Evolutionary conservation across 2,113 vertebrate species (phyloP), one percentile per base, ranked within the genome.

Genomic region (Lophura nycthemera): DNA sequence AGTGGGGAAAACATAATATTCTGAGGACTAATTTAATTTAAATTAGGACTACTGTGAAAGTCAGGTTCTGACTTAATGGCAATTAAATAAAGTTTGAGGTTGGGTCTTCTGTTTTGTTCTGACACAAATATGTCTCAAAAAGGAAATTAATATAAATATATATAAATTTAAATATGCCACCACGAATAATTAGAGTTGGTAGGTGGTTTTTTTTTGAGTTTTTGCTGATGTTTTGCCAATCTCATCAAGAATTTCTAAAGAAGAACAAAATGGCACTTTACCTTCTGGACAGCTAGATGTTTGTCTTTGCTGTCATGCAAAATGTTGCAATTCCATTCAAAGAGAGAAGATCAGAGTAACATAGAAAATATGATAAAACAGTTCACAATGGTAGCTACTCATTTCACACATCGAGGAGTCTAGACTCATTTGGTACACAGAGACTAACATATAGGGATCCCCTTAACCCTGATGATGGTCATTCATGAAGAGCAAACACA

Each of bases 241-340:
- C 89, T 93, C 88, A 92, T 89, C 82, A 95, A 83, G 84, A 96
- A 97, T 95, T 96, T 95, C 64, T 36, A 91, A 74, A 90, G 88
- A 91, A 57, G 56, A 93, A 87, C 96, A 97, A 97, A 97, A 96
- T 71, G 79, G 86, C 57, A 96, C 84, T 97, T 36, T 71, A 2
- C 96, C 95, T 97, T 97, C 83, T 95, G 73, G 92, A 96, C 91
- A 97, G 95, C 50, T 92, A 94, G 84, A 88, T 95, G 96, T 95
- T 97, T 95, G 90, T 96, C 94, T 97, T 96, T 96, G 83, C 94
- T 97, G 83, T 95, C 93, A 96, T 94, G 93, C 43, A 90, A 92
- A 96, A 95, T 85, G 61, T 87, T 93, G 71, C 42, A 76, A 90
- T 92, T 91, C 86, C 67, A 93, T 73, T 96, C 78, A 96, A 84